phyloP scores from a whole-genome alignment of 2,888 invertebrate species.

The Lasiommata megera region DNA sequence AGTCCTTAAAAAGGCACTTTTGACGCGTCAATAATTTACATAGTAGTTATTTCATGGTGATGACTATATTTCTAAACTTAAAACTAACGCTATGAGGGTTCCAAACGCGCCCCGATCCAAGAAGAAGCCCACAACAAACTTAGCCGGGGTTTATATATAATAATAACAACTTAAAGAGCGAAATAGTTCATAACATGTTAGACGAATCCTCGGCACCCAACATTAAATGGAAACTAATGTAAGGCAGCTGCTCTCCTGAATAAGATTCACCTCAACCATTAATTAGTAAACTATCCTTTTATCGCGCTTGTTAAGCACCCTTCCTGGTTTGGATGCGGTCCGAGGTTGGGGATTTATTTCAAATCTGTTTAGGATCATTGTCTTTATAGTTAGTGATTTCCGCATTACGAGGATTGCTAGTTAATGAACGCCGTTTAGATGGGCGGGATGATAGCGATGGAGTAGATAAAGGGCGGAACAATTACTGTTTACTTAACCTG shows the following conservation, averaged over 20 bases:
- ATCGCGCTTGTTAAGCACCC: slow-evolving; percentile 32
- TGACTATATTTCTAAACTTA: too few relatives aligned
- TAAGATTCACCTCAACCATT: slow-evolving; percentile 29
- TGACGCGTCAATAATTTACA: too few relatives aligned
- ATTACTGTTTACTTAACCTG: slow-evolving; percentile 31
- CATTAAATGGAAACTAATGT: slow-evolving; percentile 2
- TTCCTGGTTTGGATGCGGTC: slow-evolving; percentile 26
- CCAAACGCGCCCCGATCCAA: too few relatives aligned
- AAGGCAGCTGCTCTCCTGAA: slow-evolving; percentile 20
- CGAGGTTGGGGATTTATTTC: slow-evolving; percentile 29
- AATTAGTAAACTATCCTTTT: slow-evolving; percentile 31
- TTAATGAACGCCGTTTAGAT: slow-evolving; percentile 34
- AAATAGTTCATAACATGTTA: too few relatives aligned
- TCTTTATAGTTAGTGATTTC: slow-evolving; percentile 33
- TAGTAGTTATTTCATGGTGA: too few relatives aligned
- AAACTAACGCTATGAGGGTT: too few relatives aligned
- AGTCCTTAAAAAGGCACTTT: too few relatives aligned
- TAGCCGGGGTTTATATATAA: too few relatives aligned
- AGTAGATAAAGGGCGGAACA: slow-evolving; percentile 23
- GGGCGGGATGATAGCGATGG: slow-evolving; percentile 25
- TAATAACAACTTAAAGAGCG: too few relatives aligned
- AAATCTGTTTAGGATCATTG: slow-evolving; percentile 34
- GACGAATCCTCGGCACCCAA: not conserved
- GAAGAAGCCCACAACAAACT: too few relatives aligned
- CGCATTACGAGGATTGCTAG: slow-evolving; percentile 31